Conservation (phyloP, 2,888 invertebrate species). For the Lepidochrysops patricia region DNA sequence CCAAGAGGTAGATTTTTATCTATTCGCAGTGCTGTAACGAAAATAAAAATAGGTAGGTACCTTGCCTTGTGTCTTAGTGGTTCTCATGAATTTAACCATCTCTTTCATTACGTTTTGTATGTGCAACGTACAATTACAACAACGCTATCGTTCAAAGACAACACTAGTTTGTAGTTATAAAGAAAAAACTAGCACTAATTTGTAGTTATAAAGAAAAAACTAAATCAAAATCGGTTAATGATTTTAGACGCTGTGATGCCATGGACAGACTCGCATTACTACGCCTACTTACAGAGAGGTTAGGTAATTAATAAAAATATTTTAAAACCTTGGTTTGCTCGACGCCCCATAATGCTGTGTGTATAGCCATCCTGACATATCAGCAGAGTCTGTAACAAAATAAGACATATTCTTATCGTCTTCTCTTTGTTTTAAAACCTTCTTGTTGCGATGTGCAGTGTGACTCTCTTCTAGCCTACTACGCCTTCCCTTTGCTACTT, state of each 20-base stretch:
- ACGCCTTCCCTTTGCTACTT: no score
- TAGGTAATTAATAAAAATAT: not conserved
- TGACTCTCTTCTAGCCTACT: no score
- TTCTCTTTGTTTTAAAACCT: not conserved
- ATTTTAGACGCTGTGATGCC: not conserved
- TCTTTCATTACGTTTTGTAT: no score
- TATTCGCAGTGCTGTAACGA: not conserved
- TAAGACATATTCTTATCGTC: not conserved
- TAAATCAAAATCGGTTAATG: no score
- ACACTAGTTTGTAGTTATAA: not conserved
- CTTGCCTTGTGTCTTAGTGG: no score
- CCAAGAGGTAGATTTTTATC: not conserved
- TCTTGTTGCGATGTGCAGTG: no score
- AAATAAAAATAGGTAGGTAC: no score
- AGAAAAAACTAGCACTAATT: not conserved
- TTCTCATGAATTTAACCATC: no score
- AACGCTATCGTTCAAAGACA: no score
- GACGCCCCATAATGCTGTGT: not conserved
- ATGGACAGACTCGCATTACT: no score
- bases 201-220: not conserved
- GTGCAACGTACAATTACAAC: no score
- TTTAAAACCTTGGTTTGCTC: not conserved
- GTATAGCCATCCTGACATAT: not conserved
- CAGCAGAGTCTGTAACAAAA: not conserved
- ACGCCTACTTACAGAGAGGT: no score